phyloP scores from a whole-genome alignment of 2,113 vertebrate species.

The Oenanthe oenanthe region DNA sequence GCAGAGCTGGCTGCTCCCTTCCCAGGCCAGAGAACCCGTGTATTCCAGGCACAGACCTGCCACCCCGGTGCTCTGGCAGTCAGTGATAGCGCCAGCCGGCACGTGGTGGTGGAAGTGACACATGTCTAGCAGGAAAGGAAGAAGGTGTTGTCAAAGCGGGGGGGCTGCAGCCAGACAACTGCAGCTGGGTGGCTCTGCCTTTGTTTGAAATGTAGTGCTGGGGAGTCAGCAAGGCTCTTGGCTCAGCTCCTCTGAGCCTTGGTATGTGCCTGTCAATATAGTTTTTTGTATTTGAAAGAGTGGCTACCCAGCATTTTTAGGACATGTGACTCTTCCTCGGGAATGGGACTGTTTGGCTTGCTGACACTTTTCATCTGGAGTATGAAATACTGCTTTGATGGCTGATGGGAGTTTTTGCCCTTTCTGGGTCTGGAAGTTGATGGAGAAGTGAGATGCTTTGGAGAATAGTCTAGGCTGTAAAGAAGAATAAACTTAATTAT shows the following conservation, averaged over 20 bases:
- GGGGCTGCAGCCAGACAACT: not conserved
- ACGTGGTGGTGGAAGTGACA: constrained; percentile 37
- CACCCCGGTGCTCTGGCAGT: not conserved
- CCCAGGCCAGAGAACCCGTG: not conserved
- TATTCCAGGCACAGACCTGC: not conserved
- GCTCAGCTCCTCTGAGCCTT: not conserved
- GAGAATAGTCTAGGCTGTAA: not conserved
- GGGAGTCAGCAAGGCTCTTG: not conserved
- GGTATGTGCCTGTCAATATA: not conserved
- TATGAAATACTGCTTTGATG: not conserved
- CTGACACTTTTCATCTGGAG: not conserved
- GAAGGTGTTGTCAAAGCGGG: constrained; percentile 39
- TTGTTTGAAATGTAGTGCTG: not conserved
- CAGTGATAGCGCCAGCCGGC: not conserved
- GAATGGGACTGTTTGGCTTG: not conserved
- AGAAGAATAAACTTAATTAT: constrained; percentile 10
- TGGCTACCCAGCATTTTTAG: not conserved
- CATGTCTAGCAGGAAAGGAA: constrained; percentile 29
- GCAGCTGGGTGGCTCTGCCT: constrained; percentile 37
- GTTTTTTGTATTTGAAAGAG: not conserved
- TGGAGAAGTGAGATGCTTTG: constrained; percentile 10
- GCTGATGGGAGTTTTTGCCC: not conserved
- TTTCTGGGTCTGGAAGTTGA: not conserved
- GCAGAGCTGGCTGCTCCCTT: not conserved
- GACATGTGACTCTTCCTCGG: not conserved